A percentile compares a stretch with the other conserved stretches of the same genome.
phyloP scores from a whole-genome alignment of 1,140 invertebrate species.

The Galendromus occidentalis region DNA sequence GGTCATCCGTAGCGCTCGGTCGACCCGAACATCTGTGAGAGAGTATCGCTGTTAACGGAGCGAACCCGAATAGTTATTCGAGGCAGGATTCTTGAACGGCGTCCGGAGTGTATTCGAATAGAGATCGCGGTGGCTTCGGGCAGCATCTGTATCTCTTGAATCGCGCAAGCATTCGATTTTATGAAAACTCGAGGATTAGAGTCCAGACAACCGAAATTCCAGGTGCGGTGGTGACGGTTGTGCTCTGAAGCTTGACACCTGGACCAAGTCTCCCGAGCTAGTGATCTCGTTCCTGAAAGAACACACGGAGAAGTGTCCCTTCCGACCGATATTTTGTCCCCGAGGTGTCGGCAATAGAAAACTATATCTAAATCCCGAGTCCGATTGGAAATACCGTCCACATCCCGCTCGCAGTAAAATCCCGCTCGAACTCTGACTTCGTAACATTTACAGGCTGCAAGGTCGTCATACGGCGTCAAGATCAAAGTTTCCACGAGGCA shows the following conservation, averaged over 20 bases:
- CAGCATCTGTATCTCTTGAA: no score
- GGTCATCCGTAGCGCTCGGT: no score
- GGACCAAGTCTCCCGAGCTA: neutral
- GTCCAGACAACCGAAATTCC: no score
- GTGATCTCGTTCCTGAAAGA: neutral
- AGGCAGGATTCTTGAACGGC: no score
- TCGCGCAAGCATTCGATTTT: no score
- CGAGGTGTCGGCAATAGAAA: neutral
- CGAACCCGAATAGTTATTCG: no score
- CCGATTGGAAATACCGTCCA: neutral
- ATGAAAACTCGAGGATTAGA: no score
- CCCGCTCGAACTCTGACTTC: no score
- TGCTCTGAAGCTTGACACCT: neutral
- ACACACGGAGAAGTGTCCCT: neutral
- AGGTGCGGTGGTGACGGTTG: slow-evolving; percentile 4
- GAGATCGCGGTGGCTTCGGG: no score
- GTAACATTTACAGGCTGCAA: neutral
- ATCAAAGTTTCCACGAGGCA: neutral
- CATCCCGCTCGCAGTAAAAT: neutral
- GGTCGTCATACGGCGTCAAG: neutral
- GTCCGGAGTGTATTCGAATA: no score
- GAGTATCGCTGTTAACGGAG: no score
- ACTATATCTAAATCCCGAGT: neutral
- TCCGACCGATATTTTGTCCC: neutral
- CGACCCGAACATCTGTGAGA: no score